phyloP scores from a whole-genome alignment of 2,888 invertebrate genomes.

The Phoenoteleia sp. region DNA sequence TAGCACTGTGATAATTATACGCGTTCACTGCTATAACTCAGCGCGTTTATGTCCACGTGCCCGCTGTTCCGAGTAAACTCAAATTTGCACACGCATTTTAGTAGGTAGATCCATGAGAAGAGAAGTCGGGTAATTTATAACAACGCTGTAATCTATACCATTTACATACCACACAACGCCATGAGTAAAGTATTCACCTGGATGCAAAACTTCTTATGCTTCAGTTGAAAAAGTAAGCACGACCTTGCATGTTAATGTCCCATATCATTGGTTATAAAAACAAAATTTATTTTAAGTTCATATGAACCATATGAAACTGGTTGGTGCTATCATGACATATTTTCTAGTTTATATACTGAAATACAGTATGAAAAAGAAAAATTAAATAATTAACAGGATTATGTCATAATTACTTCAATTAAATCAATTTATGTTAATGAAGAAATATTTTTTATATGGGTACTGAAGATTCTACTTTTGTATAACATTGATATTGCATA shows the following conservation, averaged over 20 bases:
- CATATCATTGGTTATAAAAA: conserved; percentile 54
- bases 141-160: conserved; percentile 67
- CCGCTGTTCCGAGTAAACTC: conserved; percentile 60
- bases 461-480: too few species aligned
- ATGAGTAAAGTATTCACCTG: conserved; percentile 53
- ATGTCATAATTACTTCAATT: too few species aligned
- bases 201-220: conserved; percentile 56
- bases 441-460: too few species aligned
- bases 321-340: conserved; percentile 50
- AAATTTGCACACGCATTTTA: conserved; percentile 57
- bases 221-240: conserved; percentile 39
- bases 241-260: conserved; percentile 59
- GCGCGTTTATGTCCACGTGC: conserved; percentile 67
- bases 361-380: too few species aligned
- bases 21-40: conserved; percentile 52
- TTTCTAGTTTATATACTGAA: too few species aligned
- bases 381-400: too few species aligned
- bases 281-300: conserved; percentile 39
- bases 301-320: conserved; percentile 1
- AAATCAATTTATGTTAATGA: too few species aligned
- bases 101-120: conserved; percentile 54
- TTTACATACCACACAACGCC: conserved; percentile 58
- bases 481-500: too few species aligned
- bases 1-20: conserved; percentile 65
- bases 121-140: conserved; percentile 65